Evolutionary conservation across 1,140 invertebrate genomes (phyloP).

Genomic region (Aplysia californica): DNA sequence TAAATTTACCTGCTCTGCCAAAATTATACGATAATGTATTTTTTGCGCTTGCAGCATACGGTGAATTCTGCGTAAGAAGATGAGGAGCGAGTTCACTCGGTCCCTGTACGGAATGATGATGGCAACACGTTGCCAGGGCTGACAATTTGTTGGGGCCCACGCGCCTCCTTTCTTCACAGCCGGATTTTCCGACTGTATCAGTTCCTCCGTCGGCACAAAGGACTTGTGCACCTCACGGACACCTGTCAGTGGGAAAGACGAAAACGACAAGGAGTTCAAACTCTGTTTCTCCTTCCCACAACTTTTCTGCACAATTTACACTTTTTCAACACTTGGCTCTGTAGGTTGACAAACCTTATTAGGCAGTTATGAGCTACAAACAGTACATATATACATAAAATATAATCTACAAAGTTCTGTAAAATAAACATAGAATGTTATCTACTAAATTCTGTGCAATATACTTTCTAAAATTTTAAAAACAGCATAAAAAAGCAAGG

Average conservation of each 20-base stretch:
- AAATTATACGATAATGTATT: conserved; percentile 61
- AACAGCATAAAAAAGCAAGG: neutral
- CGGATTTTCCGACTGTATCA: conserved; percentile 8
- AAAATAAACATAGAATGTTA: too few species aligned
- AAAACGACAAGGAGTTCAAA: neutral
- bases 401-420: too few species aligned
- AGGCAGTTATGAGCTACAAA: too few species aligned
- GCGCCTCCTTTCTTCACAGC: conserved; percentile 1
- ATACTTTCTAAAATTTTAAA: too few species aligned
- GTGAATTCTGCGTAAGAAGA: conserved; percentile 60
- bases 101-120: conserved; percentile 41
- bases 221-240: conserved; percentile 2
- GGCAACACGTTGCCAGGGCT: conserved; percentile 20
- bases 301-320: too few species aligned
- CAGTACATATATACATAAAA: too few species aligned
- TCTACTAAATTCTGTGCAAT: too few species aligned
- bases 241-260: neutral
- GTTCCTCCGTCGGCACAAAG: neutral
- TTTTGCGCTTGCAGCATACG: conserved; percentile 60
- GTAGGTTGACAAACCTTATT: too few species aligned
- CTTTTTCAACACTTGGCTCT: too few species aligned
- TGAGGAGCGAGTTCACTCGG: conserved; percentile 65
- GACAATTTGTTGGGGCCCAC: conserved; percentile 12
- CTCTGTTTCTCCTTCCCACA: neutral
- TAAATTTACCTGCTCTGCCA: conserved; percentile 65